Base-by-base conservation (phyloP, 2,888 invertebrate genomes). In the Cerastis rubricosa region DNA sequence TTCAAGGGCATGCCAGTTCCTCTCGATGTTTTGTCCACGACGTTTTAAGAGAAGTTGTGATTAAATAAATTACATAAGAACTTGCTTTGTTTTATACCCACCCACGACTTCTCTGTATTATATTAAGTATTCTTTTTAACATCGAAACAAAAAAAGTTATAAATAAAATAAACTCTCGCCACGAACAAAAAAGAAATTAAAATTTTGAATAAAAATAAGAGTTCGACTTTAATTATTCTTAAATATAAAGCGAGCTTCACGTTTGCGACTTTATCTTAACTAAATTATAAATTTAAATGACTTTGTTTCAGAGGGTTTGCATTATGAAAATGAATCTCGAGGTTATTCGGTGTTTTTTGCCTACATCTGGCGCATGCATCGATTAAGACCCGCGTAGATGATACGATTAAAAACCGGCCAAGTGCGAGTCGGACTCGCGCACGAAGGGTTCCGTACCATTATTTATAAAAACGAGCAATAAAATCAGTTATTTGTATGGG, bases 201-300 rank as follows among this genome's bases (percentile, higher is more conserved):
- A 72, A 65, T 12, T 43, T 76, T 43, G 29, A 71, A 84, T 75
- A 57, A 78, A 83, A 78, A 83, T 76, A 66, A 71, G 59, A 74
- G 74, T 74, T 64, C 65, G 64, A 72, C 54, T 71, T 77, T 80
- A 87, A 86, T 87, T 87, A 85, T 85, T 83, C 81, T n/a, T 80
- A 70, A 85, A 89, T 87, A 84, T 85, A 88, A 88, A 59, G 69
- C 80, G 64, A 72, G 66, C 59, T 76, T 25, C 83, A 82, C 81
- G 81, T 83, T 81, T 79, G 80, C 71, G 76, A 81, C 85, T 87
- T 88, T 90, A 90, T 88, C 90, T 80, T 84, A 68, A 75, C 76
- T 72, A 73, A 88, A 92, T 94, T 93, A 92, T 92, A 93, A 91
- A 90, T 93, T 92, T 91, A 91, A 93, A 93, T 91, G 84, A 89